Conservation (phyloP, 2,888 invertebrate genomes). For the Drosophila atroscutellata region DNA sequence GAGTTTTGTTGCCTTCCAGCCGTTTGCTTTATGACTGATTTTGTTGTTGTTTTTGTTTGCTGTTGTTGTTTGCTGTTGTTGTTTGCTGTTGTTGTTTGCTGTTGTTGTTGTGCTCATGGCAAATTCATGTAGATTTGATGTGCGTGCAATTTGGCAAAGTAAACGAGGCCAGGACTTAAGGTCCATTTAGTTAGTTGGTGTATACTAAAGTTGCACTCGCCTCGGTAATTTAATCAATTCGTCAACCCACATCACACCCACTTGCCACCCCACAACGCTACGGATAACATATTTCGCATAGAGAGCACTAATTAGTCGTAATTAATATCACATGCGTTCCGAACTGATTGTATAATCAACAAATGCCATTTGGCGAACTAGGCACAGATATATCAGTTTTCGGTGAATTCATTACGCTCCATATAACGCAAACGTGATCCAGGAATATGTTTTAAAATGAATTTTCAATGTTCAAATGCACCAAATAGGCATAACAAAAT, state of each 20-base stretch:
- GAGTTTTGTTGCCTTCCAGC: conserved; percentile 48
- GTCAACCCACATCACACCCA: background rate
- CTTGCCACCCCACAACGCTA: background rate
- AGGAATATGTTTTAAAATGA: conserved; percentile 10
- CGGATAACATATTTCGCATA: conserved; percentile 25
- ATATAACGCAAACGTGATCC: background rate
- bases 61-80: conserved; percentile 7
- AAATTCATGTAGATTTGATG: conserved; percentile 69
- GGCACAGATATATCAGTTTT: conserved; percentile 25
- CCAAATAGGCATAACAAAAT: background rate
- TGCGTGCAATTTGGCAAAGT: conserved; percentile 63
- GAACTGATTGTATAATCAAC: conserved; percentile 58
- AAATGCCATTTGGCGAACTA: conserved; percentile 17
- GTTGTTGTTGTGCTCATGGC: conserved; percentile 24
- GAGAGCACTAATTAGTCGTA: conserved; percentile 50
- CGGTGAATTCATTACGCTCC: background rate
- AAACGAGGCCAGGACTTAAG: conserved; percentile 39
- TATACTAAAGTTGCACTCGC: conserved; percentile 29
- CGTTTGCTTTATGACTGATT: conserved; percentile 45
- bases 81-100: conserved; percentile 19
- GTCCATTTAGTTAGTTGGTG: conserved; percentile 39
- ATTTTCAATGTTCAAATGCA: conserved; percentile 6
- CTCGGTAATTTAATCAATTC: conserved; percentile 61
- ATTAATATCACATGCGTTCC: conserved; percentile 56
- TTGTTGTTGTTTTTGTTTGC: conserved; percentile 8